These are phyloP conservation scores for Oreochromis grahami DNA, from an alignment of 2,797 vertebrate genomes.

Conservation along the genomic window DNA sequence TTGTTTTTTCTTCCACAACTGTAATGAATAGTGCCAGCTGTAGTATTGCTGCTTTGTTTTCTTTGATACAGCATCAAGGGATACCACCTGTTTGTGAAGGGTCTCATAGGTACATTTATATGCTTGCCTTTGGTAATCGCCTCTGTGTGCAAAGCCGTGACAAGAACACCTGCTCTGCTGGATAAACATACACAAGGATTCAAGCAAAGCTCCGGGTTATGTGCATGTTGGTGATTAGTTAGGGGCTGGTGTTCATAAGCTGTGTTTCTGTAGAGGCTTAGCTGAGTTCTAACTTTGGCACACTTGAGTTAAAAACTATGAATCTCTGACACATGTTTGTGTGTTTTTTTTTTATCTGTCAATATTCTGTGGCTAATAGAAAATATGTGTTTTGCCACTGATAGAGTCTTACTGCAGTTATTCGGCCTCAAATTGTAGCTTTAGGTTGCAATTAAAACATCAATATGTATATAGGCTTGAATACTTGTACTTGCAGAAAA, in stretches of 20 bases:
- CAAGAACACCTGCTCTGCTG: slow-evolving; percentile 29
- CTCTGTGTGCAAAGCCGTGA: slow-evolving; percentile 2
- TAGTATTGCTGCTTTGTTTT: background rate
- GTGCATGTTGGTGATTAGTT: slow-evolving; percentile 25
- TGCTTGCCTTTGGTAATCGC: slow-evolving; percentile 15
- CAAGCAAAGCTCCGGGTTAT: slow-evolving; percentile 32
- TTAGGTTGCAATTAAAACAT: background rate
- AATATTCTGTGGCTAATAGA: background rate
- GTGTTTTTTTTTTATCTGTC: slow-evolving; percentile 1
- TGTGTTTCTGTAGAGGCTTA: slow-evolving; percentile 11
- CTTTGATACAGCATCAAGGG: background rate
- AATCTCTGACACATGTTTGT: background rate
- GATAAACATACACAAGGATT: slow-evolving; percentile 21
- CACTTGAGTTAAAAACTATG: slow-evolving; percentile 18
- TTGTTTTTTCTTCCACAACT: background rate
- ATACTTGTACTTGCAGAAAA: background rate
- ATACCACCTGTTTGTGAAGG: background rate
- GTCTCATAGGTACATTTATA: background rate
- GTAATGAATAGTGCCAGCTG: background rate
- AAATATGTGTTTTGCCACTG: background rate
- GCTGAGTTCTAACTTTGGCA: slow-evolving; percentile 17
- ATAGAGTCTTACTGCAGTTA: slow-evolving; percentile 10
- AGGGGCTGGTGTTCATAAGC: slow-evolving; percentile 10
- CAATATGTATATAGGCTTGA: background rate
- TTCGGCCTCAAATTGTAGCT: background rate